These are phyloP conservation scores for Drosophila birchii DNA, from an alignment of 2,888 invertebrate genomes.

Conservation along the genomic window DNA sequence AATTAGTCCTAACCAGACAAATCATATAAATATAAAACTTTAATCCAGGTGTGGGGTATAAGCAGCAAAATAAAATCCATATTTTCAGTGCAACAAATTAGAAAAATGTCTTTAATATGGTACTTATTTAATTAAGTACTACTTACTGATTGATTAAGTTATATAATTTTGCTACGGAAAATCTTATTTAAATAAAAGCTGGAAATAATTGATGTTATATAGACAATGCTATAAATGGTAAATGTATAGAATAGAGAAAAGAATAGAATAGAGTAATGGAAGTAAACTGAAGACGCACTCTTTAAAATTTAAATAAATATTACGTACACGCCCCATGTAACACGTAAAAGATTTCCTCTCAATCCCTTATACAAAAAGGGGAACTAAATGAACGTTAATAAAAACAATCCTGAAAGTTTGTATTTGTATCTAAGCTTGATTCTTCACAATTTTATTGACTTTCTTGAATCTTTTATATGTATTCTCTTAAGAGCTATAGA, in stretches of 20 bases:
- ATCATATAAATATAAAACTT: background rate
- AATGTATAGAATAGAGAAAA: no score
- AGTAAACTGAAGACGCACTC: background rate
- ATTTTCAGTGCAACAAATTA: constrained; percentile 30
- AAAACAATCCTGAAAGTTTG: background rate
- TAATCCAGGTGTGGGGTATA: constrained; percentile 20
- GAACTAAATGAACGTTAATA: background rate
- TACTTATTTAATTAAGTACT: no score
- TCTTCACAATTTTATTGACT: constrained; percentile 42
- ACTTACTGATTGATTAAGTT: no score
- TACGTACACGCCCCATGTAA: background rate
- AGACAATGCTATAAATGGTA: no score
- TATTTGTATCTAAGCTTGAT: constrained; percentile 7
- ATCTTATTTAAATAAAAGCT: background rate
- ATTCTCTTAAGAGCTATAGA: constrained; percentile 20
- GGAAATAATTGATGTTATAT: no score
- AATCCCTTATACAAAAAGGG: background rate
- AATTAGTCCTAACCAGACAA: background rate
- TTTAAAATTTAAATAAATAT: background rate
- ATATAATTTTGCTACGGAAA: background rate
- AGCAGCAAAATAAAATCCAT: constrained; percentile 25
- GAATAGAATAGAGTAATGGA: background rate
- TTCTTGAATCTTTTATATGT: constrained; percentile 10
- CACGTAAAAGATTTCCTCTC: background rate
- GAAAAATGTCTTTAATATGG: background rate